Conservation (phyloP, 2,113 vertebrate species). For the Labeo rohita region DNA sequence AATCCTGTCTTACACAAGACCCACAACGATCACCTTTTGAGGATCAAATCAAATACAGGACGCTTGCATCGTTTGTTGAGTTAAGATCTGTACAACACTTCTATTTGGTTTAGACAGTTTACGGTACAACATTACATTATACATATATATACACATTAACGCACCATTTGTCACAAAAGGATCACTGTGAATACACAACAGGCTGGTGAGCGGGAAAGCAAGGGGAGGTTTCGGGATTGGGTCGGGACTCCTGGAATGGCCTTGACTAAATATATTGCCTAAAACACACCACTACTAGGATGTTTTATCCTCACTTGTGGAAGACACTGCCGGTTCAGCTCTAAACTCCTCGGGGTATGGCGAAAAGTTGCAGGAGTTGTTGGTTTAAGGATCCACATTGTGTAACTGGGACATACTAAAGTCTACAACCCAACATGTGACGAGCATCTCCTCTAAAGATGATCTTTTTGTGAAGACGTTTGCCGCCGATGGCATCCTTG, state of each 20-base stretch:
- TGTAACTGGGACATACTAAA: conserved; percentile 28
- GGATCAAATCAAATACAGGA: conserved; percentile 34
- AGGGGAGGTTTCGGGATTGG: conserved; percentile 53
- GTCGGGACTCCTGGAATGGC: conserved; percentile 48
- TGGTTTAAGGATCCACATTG: background rate
- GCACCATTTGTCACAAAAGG: conserved; percentile 75
- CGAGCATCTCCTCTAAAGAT: background rate
- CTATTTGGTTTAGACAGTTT: conserved; percentile 72
- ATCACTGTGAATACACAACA: conserved; percentile 71
- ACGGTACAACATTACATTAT: conserved; percentile 70
- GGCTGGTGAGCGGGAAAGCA: conserved; percentile 65
- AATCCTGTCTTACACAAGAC: conserved; percentile 18
- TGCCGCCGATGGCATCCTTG: conserved; percentile 59
- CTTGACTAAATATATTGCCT: conserved; percentile 38
- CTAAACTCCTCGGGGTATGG: conserved; percentile 1
- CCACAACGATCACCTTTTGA: conserved; percentile 16
- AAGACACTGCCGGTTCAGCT: conserved; percentile 31
- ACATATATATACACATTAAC: conserved; percentile 64
- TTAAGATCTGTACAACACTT: conserved; percentile 69
- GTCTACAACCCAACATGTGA: conserved; percentile 11
- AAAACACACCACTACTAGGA: conserved; percentile 13
- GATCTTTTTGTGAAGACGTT: conserved; percentile 51
- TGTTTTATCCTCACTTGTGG: conserved; percentile 16
- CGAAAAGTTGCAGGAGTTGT: background rate
- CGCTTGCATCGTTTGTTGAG: conserved; percentile 63